These are phyloP conservation scores for Perca fluviatilis DNA, from an alignment of 2,113 vertebrate genomes.

Conservation along the genomic window DNA sequence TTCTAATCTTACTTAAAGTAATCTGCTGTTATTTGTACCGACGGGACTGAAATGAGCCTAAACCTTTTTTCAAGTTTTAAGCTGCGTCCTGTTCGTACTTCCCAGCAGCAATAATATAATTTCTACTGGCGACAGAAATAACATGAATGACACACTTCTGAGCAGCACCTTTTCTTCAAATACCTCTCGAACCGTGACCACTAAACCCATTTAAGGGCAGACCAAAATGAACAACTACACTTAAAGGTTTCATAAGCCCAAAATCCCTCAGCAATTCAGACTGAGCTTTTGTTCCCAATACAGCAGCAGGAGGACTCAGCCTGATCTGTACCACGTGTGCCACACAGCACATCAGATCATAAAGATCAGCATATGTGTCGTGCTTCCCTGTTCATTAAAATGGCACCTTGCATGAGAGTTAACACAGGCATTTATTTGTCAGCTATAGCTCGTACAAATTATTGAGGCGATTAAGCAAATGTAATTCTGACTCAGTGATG, in stretches of 20 bases:
- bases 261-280: conserved; percentile 25
- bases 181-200: conserved; percentile 20
- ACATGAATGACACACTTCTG: not conserved
- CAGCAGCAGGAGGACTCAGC: conserved; percentile 40
- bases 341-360: conserved; percentile 1
- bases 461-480: not conserved
- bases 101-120: not conserved
- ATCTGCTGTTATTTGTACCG: conserved; percentile 24
- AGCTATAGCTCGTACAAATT: not conserved
- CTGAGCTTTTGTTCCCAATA: conserved; percentile 65
- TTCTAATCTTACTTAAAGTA: not conserved
- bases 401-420: not conserved
- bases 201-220: conserved; percentile 23
- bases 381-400: conserved; percentile 5
- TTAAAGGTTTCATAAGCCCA: conserved; percentile 33
- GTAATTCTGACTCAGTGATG: conserved; percentile 16
- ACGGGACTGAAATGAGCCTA: conserved; percentile 12
- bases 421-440: conserved; percentile 10
- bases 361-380: not conserved
- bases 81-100: not conserved
- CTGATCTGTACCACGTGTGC: not conserved
- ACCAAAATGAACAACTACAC: conserved; percentile 19
- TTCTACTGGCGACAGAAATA: not conserved
- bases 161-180: conserved; percentile 2
- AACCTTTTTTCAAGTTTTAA: conserved; percentile 3